Evolutionary conservation across 2,888 invertebrate species (phyloP), one percentile per base, ranked within the genome.

Genomic region (Chrysolina oricalcia): DNA sequence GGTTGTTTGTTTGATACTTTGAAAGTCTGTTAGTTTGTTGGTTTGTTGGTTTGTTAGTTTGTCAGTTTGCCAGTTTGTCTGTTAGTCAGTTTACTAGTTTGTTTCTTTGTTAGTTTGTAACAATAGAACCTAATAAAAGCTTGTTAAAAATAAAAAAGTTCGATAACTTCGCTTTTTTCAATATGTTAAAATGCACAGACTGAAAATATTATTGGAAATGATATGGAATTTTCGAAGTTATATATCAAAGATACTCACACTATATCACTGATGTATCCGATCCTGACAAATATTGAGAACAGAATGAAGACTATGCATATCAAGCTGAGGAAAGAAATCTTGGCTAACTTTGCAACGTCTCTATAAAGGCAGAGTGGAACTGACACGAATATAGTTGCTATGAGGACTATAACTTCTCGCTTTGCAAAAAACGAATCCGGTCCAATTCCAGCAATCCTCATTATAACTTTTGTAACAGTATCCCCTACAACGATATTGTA

Each of bases 401-500:
- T 89, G 50, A 94, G 90, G 21, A 95, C 93, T 70, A 96, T 91
- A 67, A 93, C 90, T 85, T 94, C 92, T 40, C 94, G 89, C 82
- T 91, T 91, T 11, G 91, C 92, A 72, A 93, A 89, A 59, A 93
- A 84, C 17, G 90, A 91, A 56, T 89, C 89, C 56, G 89, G 88
- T 4, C 89, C 86, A 43, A 92, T 89, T 67, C 91, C 91, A 15
- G 93, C 92, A 68, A 95, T 90, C 77, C 95, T 90, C n/a, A 93
- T 90, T 72, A 96, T 90, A 19, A 96, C 94, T 89, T 95, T 95
- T 17, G 96, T 95, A 59, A 95, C 91, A 0, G 96, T 96, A 86
- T 96, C 96, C 21, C 96, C 96, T 41, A 96, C 95, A 21, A 96
- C 95, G 19, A 96, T 94, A 88, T 96, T 96, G 88, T 96, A 96